Evolutionary conservation across 2,888 invertebrate genomes (phyloP).

Genomic region (Xestobium rufovillosum): DNA sequence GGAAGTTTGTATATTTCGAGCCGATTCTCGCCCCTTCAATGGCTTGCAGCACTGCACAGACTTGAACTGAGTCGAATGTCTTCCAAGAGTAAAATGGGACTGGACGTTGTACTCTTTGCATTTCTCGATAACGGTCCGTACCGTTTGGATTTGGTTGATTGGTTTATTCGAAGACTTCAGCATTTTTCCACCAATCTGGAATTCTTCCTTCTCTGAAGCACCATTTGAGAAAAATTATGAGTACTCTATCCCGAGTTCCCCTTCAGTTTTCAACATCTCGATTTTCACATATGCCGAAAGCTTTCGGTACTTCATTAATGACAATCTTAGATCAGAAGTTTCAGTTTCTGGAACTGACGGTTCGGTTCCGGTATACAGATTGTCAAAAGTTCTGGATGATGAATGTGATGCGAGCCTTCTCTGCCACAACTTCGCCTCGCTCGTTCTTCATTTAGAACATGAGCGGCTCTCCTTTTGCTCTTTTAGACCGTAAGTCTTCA

Average conservation of each 20-base stretch:
- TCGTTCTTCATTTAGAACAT: conserved; percentile 8
- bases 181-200: no score
- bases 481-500: conserved; percentile 5
- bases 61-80: conserved; percentile 13
- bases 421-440: conserved; percentile 5
- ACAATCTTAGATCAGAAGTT: no score
- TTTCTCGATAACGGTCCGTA: conserved; percentile 7
- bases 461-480: conserved; percentile 8
- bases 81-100: conserved; percentile 12
- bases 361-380: no score
- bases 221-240: no score
- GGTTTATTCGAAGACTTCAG: no score
- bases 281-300: no score
- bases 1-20: conserved; percentile 6
- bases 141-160: conserved; percentile 7
- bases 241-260: no score
- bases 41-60: conserved; percentile 12
- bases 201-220: no score
- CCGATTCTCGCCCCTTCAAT: conserved; percentile 14
- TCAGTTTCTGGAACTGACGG: no score
- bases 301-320: no score
- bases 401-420: conserved; percentile 2
- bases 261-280: no score
- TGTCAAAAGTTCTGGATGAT: no score
- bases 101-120: conserved; percentile 13